Percentiles rank a stretch among this genome's conserved stretches.
Conservation (phyloP, 1,140 invertebrate genomes). For the Procambarus virginalis region DNA sequence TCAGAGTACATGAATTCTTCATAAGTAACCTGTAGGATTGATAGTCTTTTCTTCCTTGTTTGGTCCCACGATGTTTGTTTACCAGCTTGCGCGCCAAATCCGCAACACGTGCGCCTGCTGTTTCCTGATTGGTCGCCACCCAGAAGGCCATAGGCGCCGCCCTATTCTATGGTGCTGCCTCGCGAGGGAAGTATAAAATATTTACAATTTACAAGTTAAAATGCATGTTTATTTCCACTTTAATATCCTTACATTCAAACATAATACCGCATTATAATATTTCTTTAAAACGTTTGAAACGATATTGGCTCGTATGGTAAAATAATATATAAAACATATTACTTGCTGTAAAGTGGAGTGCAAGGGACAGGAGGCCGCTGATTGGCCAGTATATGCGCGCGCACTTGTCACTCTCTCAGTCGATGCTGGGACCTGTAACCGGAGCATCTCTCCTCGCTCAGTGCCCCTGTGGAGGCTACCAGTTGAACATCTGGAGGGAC, state of each 20-base stretch:
- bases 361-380: not conserved
- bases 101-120: not conserved
- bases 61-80: not conserved
- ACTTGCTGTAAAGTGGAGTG: not conserved
- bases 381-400: not conserved
- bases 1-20: not conserved
- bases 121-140: not conserved
- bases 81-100: not conserved
- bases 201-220: not conserved
- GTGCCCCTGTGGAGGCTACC: not conserved
- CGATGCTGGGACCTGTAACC: not conserved
- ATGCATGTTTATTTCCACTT: not conserved
- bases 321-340: not conserved
- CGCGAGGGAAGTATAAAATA: not conserved
- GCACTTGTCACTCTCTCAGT: not conserved
- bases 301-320: not conserved
- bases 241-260: not conserved
- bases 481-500: not conserved
- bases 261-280: not conserved
- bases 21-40: not conserved
- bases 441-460: not conserved
- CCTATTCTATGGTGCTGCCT: not conserved
- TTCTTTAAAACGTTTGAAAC: not conserved
- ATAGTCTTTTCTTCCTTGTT: not conserved
- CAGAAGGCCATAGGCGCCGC: not conserved